Conservation (phyloP, 2,797 vertebrate genomes). For the Leuciscus waleckii region DNA sequence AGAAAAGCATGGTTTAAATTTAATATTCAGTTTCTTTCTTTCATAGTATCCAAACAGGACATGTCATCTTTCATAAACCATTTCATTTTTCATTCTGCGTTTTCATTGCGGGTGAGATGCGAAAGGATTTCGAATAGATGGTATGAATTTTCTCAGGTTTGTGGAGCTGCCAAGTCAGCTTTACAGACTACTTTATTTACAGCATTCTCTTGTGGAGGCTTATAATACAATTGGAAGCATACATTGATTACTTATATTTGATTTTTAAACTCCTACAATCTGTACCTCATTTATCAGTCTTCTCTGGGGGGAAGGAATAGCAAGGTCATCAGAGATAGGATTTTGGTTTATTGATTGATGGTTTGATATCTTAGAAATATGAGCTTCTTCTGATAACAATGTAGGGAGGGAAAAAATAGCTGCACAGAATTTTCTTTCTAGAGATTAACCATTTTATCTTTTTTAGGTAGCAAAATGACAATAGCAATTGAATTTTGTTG, state of each 20-base stretch:
- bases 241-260: slow-evolving; percentile 40
- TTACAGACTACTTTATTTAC: slow-evolving; percentile 43
- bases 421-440: neutral
- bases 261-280: slow-evolving; percentile 31
- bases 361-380: slow-evolving; percentile 34
- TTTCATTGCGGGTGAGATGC: slow-evolving; percentile 38
- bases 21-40: slow-evolving; percentile 20
- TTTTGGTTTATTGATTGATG: slow-evolving; percentile 40
- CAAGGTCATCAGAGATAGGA: slow-evolving; percentile 38
- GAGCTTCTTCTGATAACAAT: slow-evolving; percentile 5
- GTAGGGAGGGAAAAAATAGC: neutral
- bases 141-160: slow-evolving; percentile 35
- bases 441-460: neutral
- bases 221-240: slow-evolving; percentile 29
- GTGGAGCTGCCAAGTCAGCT: slow-evolving; percentile 40
- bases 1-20: slow-evolving; percentile 28
- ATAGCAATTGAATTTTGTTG: neutral
- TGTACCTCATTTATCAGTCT: slow-evolving; percentile 38
- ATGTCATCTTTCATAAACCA: slow-evolving; percentile 41
- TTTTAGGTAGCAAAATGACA: neutral
- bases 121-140: slow-evolving; percentile 37
- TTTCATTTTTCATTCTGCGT: slow-evolving; percentile 41
- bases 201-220: slow-evolving; percentile 15
- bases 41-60: slow-evolving; percentile 24
- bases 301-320: slow-evolving; percentile 16